A percentile compares a stretch with the other conserved stretches of the same genome.
Evolutionary conservation across 2,888 invertebrate species (phyloP).

Genomic region (Sialis lutaria): DNA sequence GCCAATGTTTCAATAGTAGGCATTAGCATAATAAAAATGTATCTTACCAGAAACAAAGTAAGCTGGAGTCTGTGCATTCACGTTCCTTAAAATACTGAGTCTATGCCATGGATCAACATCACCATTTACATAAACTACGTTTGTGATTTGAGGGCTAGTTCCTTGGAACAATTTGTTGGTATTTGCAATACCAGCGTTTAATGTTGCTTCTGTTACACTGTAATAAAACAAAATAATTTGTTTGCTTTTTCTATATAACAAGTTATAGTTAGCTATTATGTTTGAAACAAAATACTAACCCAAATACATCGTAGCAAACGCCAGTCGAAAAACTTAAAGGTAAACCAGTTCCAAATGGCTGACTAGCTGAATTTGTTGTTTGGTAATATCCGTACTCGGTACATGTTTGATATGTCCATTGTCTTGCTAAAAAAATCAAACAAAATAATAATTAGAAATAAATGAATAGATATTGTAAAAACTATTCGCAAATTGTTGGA

Average conservation of each 20-base stretch:
- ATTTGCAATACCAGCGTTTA: too few relatives aligned
- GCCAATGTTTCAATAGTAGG: too few relatives aligned
- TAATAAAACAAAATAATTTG: too few relatives aligned
- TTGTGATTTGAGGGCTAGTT: constrained; percentile 26
- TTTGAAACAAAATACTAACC: constrained; percentile 10
- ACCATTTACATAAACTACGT: constrained; percentile 40
- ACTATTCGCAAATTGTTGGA: too few relatives aligned
- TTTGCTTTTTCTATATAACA: too few relatives aligned
- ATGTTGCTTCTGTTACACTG: too few relatives aligned
- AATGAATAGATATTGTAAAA: too few relatives aligned
- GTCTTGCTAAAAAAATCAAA: constrained; percentile 32
- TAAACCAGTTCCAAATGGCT: constrained; percentile 40
- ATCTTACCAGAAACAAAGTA: constrained; percentile 13
- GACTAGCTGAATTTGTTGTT: constrained; percentile 39
- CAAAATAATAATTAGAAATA: constrained; percentile 9
- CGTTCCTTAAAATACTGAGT: constrained; percentile 29
- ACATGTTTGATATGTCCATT: constrained; percentile 75
- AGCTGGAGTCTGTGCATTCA: constrained; percentile 12
- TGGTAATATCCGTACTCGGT: constrained; percentile 76
- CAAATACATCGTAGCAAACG: constrained; percentile 27
- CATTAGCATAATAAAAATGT: not conserved
- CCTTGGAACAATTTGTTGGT: too few relatives aligned
- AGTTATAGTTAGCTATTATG: too few relatives aligned
- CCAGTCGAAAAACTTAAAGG: constrained; percentile 29
- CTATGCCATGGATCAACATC: constrained; percentile 39